Percentiles rank a stretch among this genome's conserved stretches.
Conservation (phyloP, 64 coral and sea anemone genomes). For the Cladopsammia gracilis region DNA sequence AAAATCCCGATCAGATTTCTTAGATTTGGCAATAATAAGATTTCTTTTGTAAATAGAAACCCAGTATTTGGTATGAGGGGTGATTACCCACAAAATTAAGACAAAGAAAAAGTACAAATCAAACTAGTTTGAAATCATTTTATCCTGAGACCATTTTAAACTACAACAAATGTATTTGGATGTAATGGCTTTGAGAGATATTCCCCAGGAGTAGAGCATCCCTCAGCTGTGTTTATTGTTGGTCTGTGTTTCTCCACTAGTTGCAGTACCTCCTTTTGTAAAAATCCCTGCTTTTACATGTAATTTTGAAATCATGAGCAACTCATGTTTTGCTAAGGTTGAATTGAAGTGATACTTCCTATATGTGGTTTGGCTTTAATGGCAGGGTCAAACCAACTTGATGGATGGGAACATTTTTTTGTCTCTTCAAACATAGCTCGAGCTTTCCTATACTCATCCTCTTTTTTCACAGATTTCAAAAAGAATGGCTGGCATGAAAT, state of each 20-base stretch:
- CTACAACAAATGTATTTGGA: neutral
- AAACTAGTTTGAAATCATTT: too few relatives aligned
- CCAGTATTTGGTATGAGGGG: too few relatives aligned
- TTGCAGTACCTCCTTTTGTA: too few relatives aligned
- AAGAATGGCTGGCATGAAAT: neutral
- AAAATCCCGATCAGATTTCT: too few relatives aligned
- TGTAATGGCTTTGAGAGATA: neutral
- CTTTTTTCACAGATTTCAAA: neutral
- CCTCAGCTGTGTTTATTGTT: neutral
- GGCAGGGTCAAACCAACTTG: neutral
- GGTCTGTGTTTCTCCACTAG: neutral
- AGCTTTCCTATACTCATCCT: neutral
- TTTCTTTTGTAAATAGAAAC: too few relatives aligned
- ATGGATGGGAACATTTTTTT: neutral
- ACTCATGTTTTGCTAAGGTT: neutral
- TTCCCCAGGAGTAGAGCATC: too few relatives aligned
- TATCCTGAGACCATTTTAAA: too few relatives aligned
- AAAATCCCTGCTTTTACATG: neutral
- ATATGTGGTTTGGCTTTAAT: neutral
- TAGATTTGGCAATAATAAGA: too few relatives aligned
- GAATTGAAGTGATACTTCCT: neutral
- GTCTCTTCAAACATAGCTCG: neutral
- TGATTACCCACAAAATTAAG: too few relatives aligned
- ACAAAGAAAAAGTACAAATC: too few relatives aligned
- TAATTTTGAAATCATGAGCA: neutral